These are phyloP conservation scores for silkworm (Bombyx mori) DNA, from an alignment of 1,140 invertebrate genomes.

Conservation along the genomic window DNA sequence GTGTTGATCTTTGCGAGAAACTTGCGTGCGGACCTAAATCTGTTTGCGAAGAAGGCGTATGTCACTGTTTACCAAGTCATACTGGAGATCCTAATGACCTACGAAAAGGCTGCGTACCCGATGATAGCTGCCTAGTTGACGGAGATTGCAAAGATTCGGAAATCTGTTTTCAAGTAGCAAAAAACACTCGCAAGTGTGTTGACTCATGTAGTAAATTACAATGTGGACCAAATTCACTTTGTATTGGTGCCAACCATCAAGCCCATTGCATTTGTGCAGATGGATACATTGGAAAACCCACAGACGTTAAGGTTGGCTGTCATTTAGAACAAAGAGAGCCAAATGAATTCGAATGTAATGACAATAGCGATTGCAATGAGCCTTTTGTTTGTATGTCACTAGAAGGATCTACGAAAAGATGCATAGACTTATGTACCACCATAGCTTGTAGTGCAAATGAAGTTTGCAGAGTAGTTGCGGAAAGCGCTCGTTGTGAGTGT, in stretches of 20 bases:
- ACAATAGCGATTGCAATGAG: slow-evolving; percentile 79
- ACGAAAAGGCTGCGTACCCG: slow-evolving; percentile 77
- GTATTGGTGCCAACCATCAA: slow-evolving; percentile 84
- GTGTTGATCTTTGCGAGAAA: slow-evolving; percentile 80
- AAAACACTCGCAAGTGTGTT: slow-evolving; percentile 83
- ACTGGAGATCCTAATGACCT: slow-evolving; percentile 83
- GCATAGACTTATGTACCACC: slow-evolving; percentile 83
- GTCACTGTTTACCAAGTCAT: slow-evolving; percentile 84
- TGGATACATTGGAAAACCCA: slow-evolving; percentile 84
- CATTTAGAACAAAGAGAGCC: slow-evolving; percentile 75
- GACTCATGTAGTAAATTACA: slow-evolving; percentile 89
- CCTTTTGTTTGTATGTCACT: slow-evolving; percentile 74
- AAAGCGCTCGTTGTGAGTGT: slow-evolving; percentile 83
- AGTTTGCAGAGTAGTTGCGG: slow-evolving; percentile 78
- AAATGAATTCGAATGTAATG: slow-evolving; percentile 74
- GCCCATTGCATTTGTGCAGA: slow-evolving; percentile 88
- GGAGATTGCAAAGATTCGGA: slow-evolving; percentile 84
- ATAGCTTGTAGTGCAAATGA: slow-evolving; percentile 87
- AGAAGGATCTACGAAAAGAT: slow-evolving; percentile 75
- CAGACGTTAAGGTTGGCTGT: slow-evolving; percentile 82
- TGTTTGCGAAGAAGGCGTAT: slow-evolving; percentile 83
- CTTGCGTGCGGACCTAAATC: slow-evolving; percentile 86
- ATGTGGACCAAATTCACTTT: slow-evolving; percentile 91
- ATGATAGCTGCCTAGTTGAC: slow-evolving; percentile 83
- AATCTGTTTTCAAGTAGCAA: slow-evolving; percentile 88